Base-by-base conservation (phyloP, 2,888 invertebrate species). In the Tachina fera region DNA sequence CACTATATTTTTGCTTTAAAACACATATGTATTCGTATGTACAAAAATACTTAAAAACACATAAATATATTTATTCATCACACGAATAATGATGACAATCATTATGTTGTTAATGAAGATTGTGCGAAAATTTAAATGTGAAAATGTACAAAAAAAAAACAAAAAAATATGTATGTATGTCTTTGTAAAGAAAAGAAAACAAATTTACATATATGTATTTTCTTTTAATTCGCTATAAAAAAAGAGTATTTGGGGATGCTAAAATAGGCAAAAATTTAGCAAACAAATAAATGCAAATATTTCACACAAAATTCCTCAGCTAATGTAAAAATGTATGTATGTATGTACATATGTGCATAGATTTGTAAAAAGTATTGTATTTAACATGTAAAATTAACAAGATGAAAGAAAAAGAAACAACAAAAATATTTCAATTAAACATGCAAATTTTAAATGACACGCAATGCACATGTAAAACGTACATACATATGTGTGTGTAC, bases 391-490 rank as follows among this genome's bases (percentile, higher is more conserved):
- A 78, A 67, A 82, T 74, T 70, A 82, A 78, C 77, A 78, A 74
- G 78, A 58, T 76, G 67, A 70, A 75, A 65, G 58, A 86, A 75
- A 49, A 72, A 70, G 11, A 51, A 56, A 78, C 39, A 74, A 78
- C 60, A 81, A 60, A 84, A 83, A 86, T 76, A 83, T 83, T 86
- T 86, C 83, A 86, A 83, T 86, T 86, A 83, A 86, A 86, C 83
- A 86, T 86, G 86, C 83, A 86, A 86, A 83, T 86, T 83, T 86
- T 80, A 86, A 86, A 86, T 83, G 79, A 83, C 86, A 86, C 86
- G 86, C 86, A 86, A 83, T 65, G 81, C 47, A 51, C 78, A 60
- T 51, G 14, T 51, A 58, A 56, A 61, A 41, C 9, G 10, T 43
- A 10, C 13, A n/a, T 51, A 31, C 11, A 56, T 43, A 22, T 10